Base-by-base conservation (phyloP, 2,797 vertebrate genomes). In the Caiman crocodilus region DNA sequence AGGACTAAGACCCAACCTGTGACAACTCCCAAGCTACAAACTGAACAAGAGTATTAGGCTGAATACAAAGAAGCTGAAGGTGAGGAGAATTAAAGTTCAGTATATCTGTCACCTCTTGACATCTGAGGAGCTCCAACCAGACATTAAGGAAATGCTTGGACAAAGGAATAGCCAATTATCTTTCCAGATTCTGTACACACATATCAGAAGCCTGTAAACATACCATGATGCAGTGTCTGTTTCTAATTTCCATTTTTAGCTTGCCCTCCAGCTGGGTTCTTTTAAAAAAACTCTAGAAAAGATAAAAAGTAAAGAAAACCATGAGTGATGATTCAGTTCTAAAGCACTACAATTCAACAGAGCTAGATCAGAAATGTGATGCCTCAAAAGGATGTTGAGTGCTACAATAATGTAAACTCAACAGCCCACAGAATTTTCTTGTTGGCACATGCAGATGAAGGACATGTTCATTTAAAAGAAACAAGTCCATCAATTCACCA, bases 41-140 rank as follows among this genome's bases (percentile, higher is more conserved):
- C 90, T 94, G 78, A 59, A 94, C 87, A 64, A 85, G 57, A 76
- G 74, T 76, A 82, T 8, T 80, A 89, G 76, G 79, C 64, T 89
- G 85, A 91, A 92, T 1, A 21, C 3, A 84, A 94, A 82, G 55
- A 71, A 78, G 13, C 8, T 81, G 63, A 23, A 78, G 60, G 61
- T 88, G 79, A 63, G 28, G 32, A 90, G 75, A 76, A 81, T n/a
- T 60, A 28, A 85, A 7, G 59, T 21, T 71, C 82, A 79, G 17
- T 11, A 20, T 69, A n/a, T 4, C 42, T 79, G 57, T 90, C 85
- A 60, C 76, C 35, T 60, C 81, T 74, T 55, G 5, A n/a, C 50
- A 64, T 25, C 80, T 90, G 57, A 26, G 26, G 82, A 65, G 71
- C 89, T 79, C 63, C 82, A 84, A 82, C 85, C 2, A 32, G 25